Evolutionary conservation across 1,140 invertebrate species (phyloP).

Genomic region (Drosophila lowei): DNA sequence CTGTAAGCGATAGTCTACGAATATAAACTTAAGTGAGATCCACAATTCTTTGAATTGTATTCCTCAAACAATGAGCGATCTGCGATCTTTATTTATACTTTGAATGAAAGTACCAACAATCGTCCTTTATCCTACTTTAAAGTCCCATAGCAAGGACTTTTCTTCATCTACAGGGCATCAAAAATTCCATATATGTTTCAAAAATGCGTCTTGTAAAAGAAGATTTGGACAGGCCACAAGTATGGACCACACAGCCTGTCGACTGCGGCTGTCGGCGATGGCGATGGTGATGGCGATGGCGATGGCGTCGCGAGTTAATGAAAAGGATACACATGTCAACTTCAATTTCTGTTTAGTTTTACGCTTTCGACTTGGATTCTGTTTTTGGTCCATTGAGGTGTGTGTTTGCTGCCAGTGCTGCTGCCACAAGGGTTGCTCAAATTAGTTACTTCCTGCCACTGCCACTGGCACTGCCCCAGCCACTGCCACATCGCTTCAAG

Average conservation of each 20-base stretch:
- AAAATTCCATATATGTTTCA: constrained; percentile 1
- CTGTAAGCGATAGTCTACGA: too few relatives aligned
- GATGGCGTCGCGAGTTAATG: constrained; percentile 79
- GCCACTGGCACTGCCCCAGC: constrained; percentile 20
- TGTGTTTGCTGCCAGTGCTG: constrained; percentile 53
- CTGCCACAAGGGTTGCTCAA: constrained; percentile 71
- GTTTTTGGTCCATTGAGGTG: constrained; percentile 42
- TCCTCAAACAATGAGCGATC: too few relatives aligned
- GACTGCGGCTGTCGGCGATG: constrained; percentile 44
- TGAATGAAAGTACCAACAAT: too few relatives aligned
- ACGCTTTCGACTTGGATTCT: constrained; percentile 17
- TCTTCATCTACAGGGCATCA: constrained; percentile 13
- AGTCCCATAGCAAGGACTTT: too few relatives aligned
- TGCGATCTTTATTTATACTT: too few relatives aligned
- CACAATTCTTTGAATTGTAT: too few relatives aligned
- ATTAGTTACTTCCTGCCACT: constrained; percentile 74
- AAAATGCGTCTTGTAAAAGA: constrained; percentile 17
- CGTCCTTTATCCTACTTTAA: too few relatives aligned
- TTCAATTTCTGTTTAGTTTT: constrained; percentile 71
- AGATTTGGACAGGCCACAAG: constrained; percentile 30
- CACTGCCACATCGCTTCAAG: background rate
- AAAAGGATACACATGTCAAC: constrained; percentile 83
- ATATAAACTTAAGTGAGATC: too few relatives aligned
- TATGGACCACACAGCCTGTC: constrained; percentile 29
- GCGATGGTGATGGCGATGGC: constrained; percentile 14